These are phyloP conservation scores for Pangasius krempfi DNA, from an alignment of 2,797 vertebrate species.

Conservation along the genomic window DNA sequence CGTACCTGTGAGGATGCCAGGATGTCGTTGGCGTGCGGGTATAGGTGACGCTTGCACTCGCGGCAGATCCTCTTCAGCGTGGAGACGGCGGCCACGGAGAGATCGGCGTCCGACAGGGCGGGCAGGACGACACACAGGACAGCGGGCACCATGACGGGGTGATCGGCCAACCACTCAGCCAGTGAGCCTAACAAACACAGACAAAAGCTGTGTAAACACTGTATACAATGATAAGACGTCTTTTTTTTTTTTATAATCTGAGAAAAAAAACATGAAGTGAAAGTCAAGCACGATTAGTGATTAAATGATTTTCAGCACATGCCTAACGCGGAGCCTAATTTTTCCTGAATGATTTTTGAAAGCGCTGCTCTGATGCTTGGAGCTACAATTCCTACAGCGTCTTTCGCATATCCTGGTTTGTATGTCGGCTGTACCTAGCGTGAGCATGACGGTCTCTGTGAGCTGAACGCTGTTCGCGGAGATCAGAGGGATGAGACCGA, in stretches of 20 bases:
- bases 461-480: conserved; percentile 94
- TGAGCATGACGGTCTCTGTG: conserved; percentile 97
- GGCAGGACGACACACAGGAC: conserved; percentile 93
- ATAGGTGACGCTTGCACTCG: conserved; percentile 90
- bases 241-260: no score
- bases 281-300: no score
- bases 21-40: conserved; percentile 88
- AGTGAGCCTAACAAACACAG: conserved; percentile 81
- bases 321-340: not conserved
- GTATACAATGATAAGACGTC: not conserved
- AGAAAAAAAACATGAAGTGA: no score
- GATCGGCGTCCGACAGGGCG: conserved; percentile 88
- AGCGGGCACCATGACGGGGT: conserved; percentile 91
- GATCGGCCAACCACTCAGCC: conserved; percentile 96
- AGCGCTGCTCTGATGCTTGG: not conserved
- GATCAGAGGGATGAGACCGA: conserved; percentile 95
- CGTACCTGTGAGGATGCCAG: conserved; percentile 91
- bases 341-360: not conserved
- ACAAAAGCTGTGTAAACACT: not conserved
- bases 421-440: conserved; percentile 81
- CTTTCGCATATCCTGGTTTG: not conserved
- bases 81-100: conserved; percentile 94
- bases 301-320: no score
- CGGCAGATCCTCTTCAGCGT: conserved; percentile 98
- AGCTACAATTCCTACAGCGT: not conserved